Evolutionary conservation across 1,140 invertebrate genomes (phyloP).

Genomic region (Bombus sibiricus): DNA sequence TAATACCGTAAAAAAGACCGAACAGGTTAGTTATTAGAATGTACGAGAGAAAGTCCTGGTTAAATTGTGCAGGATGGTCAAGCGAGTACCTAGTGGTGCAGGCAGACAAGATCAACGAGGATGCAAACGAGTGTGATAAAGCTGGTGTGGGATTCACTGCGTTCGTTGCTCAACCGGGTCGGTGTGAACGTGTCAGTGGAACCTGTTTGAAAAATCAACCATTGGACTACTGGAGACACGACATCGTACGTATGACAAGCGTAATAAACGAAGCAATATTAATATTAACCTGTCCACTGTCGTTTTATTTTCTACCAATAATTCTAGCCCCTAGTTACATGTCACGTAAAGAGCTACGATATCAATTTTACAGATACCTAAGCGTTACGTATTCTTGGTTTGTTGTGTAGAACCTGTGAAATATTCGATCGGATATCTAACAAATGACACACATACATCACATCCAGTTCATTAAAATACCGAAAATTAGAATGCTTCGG

Average conservation of each 20-base stretch:
- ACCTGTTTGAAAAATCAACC: constrained; percentile 83
- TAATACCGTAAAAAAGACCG: background rate
- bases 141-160: constrained; percentile 82
- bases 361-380: background rate
- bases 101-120: constrained; percentile 73
- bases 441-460: background rate
- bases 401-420: no score
- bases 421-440: background rate
- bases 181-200: constrained; percentile 76
- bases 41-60: background rate
- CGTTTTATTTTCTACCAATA: background rate
- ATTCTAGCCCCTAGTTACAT: background rate
- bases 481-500: background rate
- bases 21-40: background rate
- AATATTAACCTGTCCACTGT: constrained; percentile 29
- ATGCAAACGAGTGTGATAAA: constrained; percentile 81
- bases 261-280: constrained; percentile 40
- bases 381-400: background rate
- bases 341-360: no score
- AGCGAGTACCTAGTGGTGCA: constrained; percentile 80
- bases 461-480: background rate
- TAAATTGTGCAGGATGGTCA: constrained; percentile 70
- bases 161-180: constrained; percentile 80
- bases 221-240: constrained; percentile 79
- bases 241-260: constrained; percentile 72